Percentiles rank a stretch among this genome's conserved stretches.
Evolutionary conservation across 2,797 vertebrate species (phyloP).

Genomic region (Arnoldichthys spilopterus): DNA sequence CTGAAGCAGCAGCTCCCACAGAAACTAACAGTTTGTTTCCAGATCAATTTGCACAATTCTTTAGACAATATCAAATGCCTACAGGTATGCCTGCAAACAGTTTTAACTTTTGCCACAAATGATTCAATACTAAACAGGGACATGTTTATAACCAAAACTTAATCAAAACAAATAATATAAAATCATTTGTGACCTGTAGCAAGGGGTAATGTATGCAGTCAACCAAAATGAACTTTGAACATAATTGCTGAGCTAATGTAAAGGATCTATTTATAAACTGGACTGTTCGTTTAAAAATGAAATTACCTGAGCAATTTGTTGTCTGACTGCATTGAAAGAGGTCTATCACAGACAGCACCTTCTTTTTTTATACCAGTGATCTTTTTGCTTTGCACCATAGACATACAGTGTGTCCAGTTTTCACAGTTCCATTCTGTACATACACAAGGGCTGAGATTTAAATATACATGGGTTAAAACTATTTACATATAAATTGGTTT

Average conservation of each 20-base stretch:
- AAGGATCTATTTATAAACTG: conserved; percentile 57
- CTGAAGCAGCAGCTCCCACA: conserved; percentile 51
- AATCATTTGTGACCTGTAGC: conserved; percentile 29
- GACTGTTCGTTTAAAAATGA: conserved; percentile 62
- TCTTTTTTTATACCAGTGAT: conserved; percentile 62
- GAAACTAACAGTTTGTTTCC: conserved; percentile 47
- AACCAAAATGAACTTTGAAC: conserved; percentile 36
- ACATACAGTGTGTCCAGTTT: conserved; percentile 76
- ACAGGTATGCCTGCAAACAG: conserved; percentile 3
- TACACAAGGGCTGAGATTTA: conserved; percentile 58
- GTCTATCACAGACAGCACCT: conserved; percentile 61
- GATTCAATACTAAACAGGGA: conserved; percentile 28
- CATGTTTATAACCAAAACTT: not conserved
- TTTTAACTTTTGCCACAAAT: conserved; percentile 5
- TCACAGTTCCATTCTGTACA: conserved; percentile 79
- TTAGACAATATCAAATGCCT: conserved; percentile 30
- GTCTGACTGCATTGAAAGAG: conserved; percentile 62
- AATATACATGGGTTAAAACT: conserved; percentile 67
- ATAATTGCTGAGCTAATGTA: conserved; percentile 26
- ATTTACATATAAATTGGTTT: conserved; percentile 71
- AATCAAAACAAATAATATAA: conserved; percentile 20
- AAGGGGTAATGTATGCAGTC: conserved; percentile 21
- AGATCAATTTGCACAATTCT: conserved; percentile 33
- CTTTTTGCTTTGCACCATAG: conserved; percentile 61
- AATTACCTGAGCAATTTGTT: conserved; percentile 78